These are phyloP conservation scores for Heteromurus nitidus DNA, from an alignment of 2,888 invertebrate genomes.

Conservation along the genomic window DNA sequence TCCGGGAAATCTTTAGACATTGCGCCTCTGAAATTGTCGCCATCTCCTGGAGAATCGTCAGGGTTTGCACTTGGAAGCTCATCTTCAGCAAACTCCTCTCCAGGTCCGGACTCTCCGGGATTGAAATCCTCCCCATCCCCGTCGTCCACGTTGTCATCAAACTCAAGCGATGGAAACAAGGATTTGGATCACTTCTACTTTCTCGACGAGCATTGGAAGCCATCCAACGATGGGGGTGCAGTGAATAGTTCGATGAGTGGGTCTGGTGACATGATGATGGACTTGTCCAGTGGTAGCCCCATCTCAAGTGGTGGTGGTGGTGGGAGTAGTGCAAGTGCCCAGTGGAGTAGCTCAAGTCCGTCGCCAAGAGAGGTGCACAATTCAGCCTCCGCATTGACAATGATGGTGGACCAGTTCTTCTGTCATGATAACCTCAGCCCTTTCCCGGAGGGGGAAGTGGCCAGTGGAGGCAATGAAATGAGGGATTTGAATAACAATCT, in stretches of 20 bases:
- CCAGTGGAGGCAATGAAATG: neutral
- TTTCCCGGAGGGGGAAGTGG: neutral
- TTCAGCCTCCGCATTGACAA: constrained; percentile 17
- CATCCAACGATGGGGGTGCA: constrained; percentile 21
- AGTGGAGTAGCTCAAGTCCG: constrained; percentile 21
- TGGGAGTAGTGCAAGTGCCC: neutral
- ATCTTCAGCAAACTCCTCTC: constrained; percentile 36
- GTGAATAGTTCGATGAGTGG: neutral
- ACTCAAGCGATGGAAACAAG: constrained; percentile 45
- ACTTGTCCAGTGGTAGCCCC: neutral
- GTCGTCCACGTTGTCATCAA: constrained; percentile 14
- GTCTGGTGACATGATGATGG: neutral
- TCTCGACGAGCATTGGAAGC: constrained; percentile 71
- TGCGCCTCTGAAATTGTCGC: constrained; percentile 23
- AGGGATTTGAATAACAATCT: constrained; percentile 52
- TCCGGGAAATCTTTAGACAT: constrained; percentile 28
- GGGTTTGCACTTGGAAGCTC: neutral
- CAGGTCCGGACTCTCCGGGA: constrained; percentile 19
- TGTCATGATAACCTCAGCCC: neutral
- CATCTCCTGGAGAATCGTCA: neutral
- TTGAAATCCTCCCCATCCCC: constrained; percentile 28
- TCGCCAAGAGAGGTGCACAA: constrained; percentile 9
- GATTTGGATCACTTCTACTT: constrained; percentile 70
- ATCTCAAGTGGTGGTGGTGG: constrained; percentile 3
- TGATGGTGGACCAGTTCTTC: constrained; percentile 60